A percentile compares a stretch with the other conserved stretches of the same genome.
Evolutionary conservation across 2,797 vertebrate genomes (phyloP).

Genomic region (Micromesistius poutassou): DNA sequence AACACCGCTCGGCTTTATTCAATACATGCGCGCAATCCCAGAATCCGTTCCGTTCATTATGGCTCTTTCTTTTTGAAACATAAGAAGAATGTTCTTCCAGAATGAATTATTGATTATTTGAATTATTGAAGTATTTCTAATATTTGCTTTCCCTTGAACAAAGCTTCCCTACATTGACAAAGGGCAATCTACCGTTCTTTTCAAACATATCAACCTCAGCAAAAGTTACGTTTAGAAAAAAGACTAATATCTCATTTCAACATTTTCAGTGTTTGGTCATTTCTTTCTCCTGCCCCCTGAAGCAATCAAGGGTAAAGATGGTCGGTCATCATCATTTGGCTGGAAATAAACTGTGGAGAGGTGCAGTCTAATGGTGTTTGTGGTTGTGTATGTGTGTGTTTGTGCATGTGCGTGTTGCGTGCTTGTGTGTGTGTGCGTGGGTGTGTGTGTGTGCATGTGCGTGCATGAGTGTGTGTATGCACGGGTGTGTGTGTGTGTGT

Average conservation of each 20-base stretch:
- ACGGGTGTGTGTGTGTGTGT: neutral
- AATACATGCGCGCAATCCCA: constrained; percentile 1
- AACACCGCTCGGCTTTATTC: neutral
- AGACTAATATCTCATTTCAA: neutral
- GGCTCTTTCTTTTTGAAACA: neutral
- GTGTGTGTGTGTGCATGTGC: neutral
- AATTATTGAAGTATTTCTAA: neutral
- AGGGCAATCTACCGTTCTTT: neutral
- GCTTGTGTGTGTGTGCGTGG: neutral
- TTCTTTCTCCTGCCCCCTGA: neutral
- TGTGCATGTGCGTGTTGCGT: neutral
- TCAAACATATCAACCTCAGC: neutral
- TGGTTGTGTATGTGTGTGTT: no score
- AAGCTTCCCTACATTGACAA: neutral
- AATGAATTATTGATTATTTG: neutral
- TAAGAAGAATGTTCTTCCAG: neutral
- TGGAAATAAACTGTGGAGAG: neutral
- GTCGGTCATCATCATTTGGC: neutral
- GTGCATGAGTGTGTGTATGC: neutral
- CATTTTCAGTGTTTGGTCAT: neutral
- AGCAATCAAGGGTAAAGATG: neutral
- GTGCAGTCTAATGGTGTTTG: neutral
- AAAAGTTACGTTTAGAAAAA: neutral
- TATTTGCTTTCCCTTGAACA: neutral
- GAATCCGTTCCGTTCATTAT: neutral